These are phyloP conservation scores for Arnoldichthys spilopterus DNA, from an alignment of 2,797 vertebrate genomes.

Conservation along the genomic window DNA sequence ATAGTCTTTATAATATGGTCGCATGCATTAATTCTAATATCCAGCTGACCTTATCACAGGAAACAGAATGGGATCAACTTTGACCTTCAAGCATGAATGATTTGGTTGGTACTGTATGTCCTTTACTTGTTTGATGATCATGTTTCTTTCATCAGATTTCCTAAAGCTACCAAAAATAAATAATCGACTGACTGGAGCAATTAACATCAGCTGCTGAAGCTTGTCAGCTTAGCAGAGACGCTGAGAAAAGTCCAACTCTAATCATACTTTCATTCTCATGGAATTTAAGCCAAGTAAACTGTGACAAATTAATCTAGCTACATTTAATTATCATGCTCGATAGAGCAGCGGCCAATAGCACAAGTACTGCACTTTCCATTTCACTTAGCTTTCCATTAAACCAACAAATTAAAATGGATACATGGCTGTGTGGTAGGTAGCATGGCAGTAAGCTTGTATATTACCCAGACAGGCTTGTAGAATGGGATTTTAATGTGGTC, in stretches of 20 bases:
- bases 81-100: conserved; percentile 27
- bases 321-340: conserved; percentile 50
- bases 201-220: conserved; percentile 31
- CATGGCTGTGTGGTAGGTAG: conserved; percentile 10
- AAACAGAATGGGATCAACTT: conserved; percentile 4
- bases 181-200: conserved; percentile 18
- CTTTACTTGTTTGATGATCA: conserved; percentile 18
- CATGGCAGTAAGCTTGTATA: conserved; percentile 11
- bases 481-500: conserved; percentile 25
- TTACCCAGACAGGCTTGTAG: conserved; percentile 3
- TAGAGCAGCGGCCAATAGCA: conserved; percentile 30
- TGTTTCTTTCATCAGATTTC: conserved; percentile 32
- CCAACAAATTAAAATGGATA: conserved; percentile 48
- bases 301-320: conserved; percentile 46
- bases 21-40: conserved; percentile 29
- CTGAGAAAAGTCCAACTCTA: conserved; percentile 33
- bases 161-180: conserved; percentile 24
- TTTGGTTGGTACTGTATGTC: background rate
- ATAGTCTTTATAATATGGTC: conserved; percentile 6
- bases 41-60: background rate
- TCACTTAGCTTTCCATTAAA: conserved; percentile 54
- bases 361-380: conserved; percentile 35
- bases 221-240: conserved; percentile 29
- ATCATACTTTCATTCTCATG: conserved; percentile 47
- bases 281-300: conserved; percentile 38